These are phyloP conservation scores for Enteromius radiatus DNA, from an alignment of 2,797 vertebrate genomes.

Conservation along the genomic window DNA sequence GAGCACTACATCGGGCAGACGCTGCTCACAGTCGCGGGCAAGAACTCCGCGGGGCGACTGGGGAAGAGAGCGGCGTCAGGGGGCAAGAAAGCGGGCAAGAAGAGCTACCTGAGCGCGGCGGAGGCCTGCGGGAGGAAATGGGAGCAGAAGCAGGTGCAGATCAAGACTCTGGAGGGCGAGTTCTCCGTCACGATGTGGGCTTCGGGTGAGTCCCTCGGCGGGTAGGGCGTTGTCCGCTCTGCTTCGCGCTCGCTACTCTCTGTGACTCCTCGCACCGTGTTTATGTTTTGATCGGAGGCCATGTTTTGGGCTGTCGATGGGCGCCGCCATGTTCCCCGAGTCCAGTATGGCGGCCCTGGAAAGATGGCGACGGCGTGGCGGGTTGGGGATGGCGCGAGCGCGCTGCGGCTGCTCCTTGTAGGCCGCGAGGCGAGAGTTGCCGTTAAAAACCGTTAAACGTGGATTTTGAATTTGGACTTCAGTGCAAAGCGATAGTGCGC, in stretches of 20 bases:
- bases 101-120: constrained; percentile 88
- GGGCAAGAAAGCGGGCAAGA: constrained; percentile 93
- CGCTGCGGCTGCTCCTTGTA: constrained; percentile 70
- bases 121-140: constrained; percentile 92
- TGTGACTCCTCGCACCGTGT: constrained; percentile 71
- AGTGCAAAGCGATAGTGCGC: too few relatives aligned
- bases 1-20: constrained; percentile 98
- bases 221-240: constrained; percentile 83
- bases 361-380: constrained; percentile 90
- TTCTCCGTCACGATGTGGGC: constrained; percentile 99
- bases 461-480: neutral
- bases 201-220: constrained; percentile 84
- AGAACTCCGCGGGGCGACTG: constrained; percentile 87
- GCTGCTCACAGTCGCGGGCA: constrained; percentile 92
- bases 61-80: constrained; percentile 83
- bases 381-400: constrained; percentile 82
- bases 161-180: constrained; percentile 98
- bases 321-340: constrained; percentile 99
- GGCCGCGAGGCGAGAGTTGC: constrained; percentile 72
- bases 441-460: constrained; percentile 15
- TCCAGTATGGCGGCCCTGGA: constrained; percentile 98
- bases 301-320: constrained; percentile 96
- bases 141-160: constrained; percentile 99
- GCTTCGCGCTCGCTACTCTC: constrained; percentile 68
- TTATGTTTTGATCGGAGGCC: constrained; percentile 99